A percentile compares a stretch with the other conserved stretches of the same genome.
phyloP scores from a whole-genome alignment of 2,888 invertebrate species.

The Mechanitis messenoides region DNA sequence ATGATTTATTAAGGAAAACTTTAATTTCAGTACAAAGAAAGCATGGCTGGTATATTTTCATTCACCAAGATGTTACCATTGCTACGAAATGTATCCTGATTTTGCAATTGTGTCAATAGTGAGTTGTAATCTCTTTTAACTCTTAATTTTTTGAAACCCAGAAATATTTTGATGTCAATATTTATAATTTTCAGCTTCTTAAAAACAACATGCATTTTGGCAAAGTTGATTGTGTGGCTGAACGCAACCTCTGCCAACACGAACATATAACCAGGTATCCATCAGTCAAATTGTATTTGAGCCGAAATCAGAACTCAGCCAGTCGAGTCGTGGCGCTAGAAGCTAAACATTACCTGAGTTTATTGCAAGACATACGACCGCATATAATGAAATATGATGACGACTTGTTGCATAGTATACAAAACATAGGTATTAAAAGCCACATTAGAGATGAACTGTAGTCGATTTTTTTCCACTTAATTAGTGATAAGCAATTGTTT shows the following conservation, averaged over 20 bases:
- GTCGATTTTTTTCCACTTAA: not conserved
- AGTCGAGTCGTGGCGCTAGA: conserved; percentile 48
- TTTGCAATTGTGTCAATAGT: conserved; percentile 64
- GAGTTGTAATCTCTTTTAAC: conserved; percentile 29
- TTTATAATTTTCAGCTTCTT: conserved; percentile 45
- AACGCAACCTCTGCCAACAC: conserved; percentile 59
- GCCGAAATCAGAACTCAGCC: conserved; percentile 41
- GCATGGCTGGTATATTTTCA: conserved; percentile 70
- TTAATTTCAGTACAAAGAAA: conserved; percentile 31
- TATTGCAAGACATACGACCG: conserved; percentile 47
- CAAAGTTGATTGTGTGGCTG: conserved; percentile 63
- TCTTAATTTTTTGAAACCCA: too few species aligned
- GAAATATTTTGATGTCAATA: not conserved
- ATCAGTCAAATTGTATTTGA: conserved; percentile 53
- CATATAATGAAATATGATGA: conserved; percentile 47
- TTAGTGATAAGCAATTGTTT: too few species aligned
- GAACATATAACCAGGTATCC: conserved; percentile 64
- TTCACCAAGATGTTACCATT: conserved; percentile 61
- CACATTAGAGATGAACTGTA: conserved; percentile 59
- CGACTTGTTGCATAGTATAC: conserved; percentile 38
- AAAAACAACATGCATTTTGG: conserved; percentile 57
- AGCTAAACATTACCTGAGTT: conserved; percentile 40
- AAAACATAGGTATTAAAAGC: conserved; percentile 35
- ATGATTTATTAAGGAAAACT: not conserved
- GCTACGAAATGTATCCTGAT: conserved; percentile 63